Evolutionary conservation across 2,113 vertebrate species (phyloP), one percentile per base, ranked within the genome.

Genomic region (Rhinogobius similis): DNA sequence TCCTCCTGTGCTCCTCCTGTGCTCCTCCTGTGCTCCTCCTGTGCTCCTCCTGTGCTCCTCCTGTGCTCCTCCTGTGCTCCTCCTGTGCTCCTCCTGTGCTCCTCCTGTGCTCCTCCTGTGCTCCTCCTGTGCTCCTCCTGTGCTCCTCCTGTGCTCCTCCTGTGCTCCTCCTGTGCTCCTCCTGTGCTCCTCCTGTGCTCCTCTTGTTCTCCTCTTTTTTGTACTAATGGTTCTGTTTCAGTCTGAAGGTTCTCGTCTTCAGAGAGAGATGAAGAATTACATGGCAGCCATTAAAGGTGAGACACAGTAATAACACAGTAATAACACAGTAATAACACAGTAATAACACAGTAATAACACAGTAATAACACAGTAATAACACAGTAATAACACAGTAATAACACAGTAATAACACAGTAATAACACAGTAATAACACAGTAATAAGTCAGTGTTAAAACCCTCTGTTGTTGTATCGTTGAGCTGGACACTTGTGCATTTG

Each of bases 231-330:
- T 56, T 8, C 1, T 1, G 10, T 67, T 71, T 84, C 43, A 99
- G 98, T 93, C 94, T 67, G 98, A 99, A 86, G 98, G 98, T 56
- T 93, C 94, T 56, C 93, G 97, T 68, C 94, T 99, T 76, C 98
- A 99, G 87, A 95, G 95, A 82, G 97, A 99, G 82, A 92, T 99
- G 88, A 95, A 94, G 88, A 93, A 91, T 48, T 99, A 99, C 91
- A 94, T 99, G 94, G 88, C 94, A 72, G 95, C 98, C 62, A 98
- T 99, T 66, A 99, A 99, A 97, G 98, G 98, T 97, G 18, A 48
- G 44, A 20, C 38, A 5, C 8, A 39, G 38, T 1, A 39, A 39
- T 11, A 39, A 4, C 29, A 10, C 38, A 39, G 8, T 39, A 39
- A 39, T 11, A 39, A 4, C 29, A 10, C 38, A 39, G 8, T 39